Percentiles rank a stretch among this genome's conserved stretches.
Evolutionary conservation across 2,113 vertebrate genomes (phyloP).

Genomic region (Nipponia nippon): DNA sequence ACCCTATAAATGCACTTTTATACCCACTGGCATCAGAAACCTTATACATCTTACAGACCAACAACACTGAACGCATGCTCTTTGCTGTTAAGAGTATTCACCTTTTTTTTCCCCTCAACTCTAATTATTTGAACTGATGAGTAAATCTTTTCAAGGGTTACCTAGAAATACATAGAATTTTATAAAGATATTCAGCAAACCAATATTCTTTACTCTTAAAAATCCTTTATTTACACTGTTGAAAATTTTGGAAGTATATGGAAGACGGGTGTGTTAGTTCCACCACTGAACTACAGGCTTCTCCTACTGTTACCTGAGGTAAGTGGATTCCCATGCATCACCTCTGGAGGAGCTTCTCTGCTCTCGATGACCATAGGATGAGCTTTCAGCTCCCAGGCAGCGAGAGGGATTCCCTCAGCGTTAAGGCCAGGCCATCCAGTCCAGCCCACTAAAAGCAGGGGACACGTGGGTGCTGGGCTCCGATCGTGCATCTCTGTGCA

Average conservation of each 20-base stretch:
- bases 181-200: not conserved
- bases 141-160: not conserved
- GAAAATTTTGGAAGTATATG: not conserved
- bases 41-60: not conserved
- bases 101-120: not conserved
- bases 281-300: not conserved
- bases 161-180: not conserved
- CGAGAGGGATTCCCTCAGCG: not conserved
- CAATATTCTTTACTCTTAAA: not conserved
- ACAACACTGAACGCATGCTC: not conserved
- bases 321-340: not conserved
- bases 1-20: not conserved
- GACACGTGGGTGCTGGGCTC: not conserved
- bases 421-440: not conserved
- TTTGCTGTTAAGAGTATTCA: not conserved
- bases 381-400: rapidly evolving
- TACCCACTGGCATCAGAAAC: not conserved
- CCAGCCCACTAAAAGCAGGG: not conserved
- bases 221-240: not conserved
- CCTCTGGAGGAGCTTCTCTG: not conserved
- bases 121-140: not conserved
- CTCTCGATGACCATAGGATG: rapidly evolving
- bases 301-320: not conserved
- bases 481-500: not conserved
- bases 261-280: not conserved